A percentile compares a stretch with the other conserved stretches of the same genome.
phyloP scores from a whole-genome alignment of 1,140 invertebrate species.

The Phthorimaea operculella region DNA sequence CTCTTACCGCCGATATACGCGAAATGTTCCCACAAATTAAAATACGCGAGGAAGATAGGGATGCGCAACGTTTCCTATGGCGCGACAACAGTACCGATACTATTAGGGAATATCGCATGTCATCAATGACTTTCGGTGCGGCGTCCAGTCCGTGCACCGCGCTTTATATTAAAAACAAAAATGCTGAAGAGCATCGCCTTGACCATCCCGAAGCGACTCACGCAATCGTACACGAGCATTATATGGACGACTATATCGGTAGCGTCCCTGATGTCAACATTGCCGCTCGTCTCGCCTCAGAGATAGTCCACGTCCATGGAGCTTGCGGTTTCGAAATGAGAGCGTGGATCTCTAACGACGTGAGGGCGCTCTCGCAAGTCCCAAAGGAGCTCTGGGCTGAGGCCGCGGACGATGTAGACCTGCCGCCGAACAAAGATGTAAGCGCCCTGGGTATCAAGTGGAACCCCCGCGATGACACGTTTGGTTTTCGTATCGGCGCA shows the following conservation, averaged over 20 bases:
- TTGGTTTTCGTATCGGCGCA: slow-evolving; percentile 6
- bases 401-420: background rate
- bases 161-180: slow-evolving; percentile 13
- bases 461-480: slow-evolving; percentile 1
- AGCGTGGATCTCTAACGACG: slow-evolving; percentile 15
- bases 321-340: slow-evolving; percentile 20
- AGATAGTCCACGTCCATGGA: slow-evolving; percentile 22
- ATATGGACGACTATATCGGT: slow-evolving; percentile 41
- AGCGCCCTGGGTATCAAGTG: slow-evolving; percentile 10
- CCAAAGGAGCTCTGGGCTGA: background rate
- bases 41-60: background rate
- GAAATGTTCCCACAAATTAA: background rate
- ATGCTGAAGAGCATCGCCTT: slow-evolving; percentile 14
- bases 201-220: slow-evolving; percentile 16
- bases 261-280: slow-evolving; percentile 21
- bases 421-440: background rate
- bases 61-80: slow-evolving; percentile 24
- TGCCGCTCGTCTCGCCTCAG: slow-evolving; percentile 19
- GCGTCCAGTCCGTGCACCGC: slow-evolving; percentile 12
- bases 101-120: slow-evolving; percentile 16
- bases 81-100: slow-evolving; percentile 6
- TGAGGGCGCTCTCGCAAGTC: background rate
- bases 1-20: background rate
- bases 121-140: slow-evolving; percentile 32
- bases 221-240: slow-evolving; percentile 27